A percentile compares a stretch with the other conserved stretches of the same genome.
phyloP scores from a whole-genome alignment of 2,797 vertebrate genomes.

The Danionella dracula region DNA sequence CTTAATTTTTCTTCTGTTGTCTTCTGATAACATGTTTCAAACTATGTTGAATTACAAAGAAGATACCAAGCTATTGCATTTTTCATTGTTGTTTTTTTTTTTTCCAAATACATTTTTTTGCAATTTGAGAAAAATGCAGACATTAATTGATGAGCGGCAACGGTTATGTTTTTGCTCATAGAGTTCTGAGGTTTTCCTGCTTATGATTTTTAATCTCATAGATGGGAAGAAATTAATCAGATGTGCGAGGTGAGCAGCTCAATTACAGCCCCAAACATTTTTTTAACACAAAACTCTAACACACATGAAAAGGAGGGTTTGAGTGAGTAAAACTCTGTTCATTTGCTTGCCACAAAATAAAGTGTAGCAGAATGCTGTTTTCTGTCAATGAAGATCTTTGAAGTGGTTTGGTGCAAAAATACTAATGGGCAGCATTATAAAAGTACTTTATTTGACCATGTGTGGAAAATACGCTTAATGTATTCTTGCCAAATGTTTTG shows the following conservation, averaged over 20 bases:
- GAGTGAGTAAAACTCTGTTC: not conserved
- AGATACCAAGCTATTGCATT: no score
- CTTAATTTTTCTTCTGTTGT: no score
- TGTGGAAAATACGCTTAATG: not conserved
- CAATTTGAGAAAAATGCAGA: no score
- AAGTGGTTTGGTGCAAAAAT: not conserved
- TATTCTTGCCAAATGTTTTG: not conserved
- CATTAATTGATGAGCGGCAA: no score
- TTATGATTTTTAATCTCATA: slow-evolving; percentile 56
- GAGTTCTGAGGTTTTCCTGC: slow-evolving; percentile 41
- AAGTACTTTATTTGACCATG: not conserved
- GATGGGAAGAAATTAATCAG: not conserved
- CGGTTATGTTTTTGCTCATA: slow-evolving; percentile 11
- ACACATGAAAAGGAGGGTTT: not conserved
- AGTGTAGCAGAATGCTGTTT: not conserved
- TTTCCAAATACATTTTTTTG: no score
- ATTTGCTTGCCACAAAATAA: not conserved
- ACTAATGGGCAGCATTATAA: not conserved
- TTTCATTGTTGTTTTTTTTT: no score
- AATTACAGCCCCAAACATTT: slow-evolving; percentile 30
- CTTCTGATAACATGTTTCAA: no score
- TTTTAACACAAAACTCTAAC: no score
- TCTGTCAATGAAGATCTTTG: not conserved
- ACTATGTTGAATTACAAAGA: no score
- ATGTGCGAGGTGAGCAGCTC: slow-evolving; percentile 22